These are phyloP conservation scores for Gobionotothen gibberifrons DNA, from an alignment of 2,797 vertebrate species.

Conservation along the genomic window DNA sequence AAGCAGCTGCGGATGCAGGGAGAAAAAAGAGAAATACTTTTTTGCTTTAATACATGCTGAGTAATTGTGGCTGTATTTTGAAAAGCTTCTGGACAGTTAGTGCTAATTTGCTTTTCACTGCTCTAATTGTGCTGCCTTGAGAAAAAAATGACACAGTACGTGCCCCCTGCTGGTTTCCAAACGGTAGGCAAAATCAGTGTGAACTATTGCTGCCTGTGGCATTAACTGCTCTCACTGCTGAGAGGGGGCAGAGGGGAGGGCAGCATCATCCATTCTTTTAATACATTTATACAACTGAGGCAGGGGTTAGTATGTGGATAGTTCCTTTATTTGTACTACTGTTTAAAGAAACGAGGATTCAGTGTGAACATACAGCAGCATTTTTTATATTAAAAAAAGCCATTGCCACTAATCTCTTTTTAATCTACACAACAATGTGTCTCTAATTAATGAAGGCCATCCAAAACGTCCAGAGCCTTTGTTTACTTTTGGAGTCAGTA, in stretches of 20 bases:
- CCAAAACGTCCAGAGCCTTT: slow-evolving; percentile 56
- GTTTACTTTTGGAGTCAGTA: slow-evolving; percentile 63
- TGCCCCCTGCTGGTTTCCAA: slow-evolving; percentile 33
- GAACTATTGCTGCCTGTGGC: slow-evolving; percentile 49
- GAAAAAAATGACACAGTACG: slow-evolving; percentile 29
- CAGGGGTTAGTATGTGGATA: neutral
- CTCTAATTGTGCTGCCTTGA: slow-evolving; percentile 36
- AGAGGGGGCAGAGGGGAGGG: neutral
- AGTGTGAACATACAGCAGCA: slow-evolving; percentile 6
- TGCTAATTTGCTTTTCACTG: slow-evolving; percentile 25
- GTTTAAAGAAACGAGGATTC: neutral
- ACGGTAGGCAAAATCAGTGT: slow-evolving; percentile 24
- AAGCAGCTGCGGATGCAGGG: neutral
- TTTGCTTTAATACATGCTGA: slow-evolving; percentile 27
- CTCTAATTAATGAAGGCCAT: slow-evolving; percentile 59
- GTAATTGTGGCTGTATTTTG: slow-evolving; percentile 28
- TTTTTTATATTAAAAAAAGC: neutral
- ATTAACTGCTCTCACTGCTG: slow-evolving; percentile 41
- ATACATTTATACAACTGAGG: neutral
- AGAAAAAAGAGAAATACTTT: neutral
- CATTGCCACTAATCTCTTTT: neutral
- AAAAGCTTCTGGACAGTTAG: slow-evolving; percentile 37
- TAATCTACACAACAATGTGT: slow-evolving; percentile 24
- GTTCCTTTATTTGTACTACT: neutral
- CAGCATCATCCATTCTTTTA: slow-evolving; percentile 19